A percentile compares a stretch with the other conserved stretches of the same genome.
Conservation (phyloP, 1,140 invertebrate genomes). For the Reticulitermes speratus region DNA sequence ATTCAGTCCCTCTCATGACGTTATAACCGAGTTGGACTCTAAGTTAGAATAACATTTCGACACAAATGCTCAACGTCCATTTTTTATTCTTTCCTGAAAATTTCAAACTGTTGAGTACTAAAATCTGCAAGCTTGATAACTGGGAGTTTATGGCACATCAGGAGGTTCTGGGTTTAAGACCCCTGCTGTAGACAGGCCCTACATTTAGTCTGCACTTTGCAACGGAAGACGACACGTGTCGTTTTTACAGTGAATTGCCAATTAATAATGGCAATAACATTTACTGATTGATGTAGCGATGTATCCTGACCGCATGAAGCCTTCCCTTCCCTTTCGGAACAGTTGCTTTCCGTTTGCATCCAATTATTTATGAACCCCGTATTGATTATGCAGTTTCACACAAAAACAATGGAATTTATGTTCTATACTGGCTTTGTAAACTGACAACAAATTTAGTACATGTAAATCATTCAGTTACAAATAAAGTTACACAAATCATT, state of each 20-base stretch:
- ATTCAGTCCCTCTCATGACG: no score
- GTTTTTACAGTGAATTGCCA: background rate
- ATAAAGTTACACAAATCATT: background rate
- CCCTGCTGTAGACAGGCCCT: no score
- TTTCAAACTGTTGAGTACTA: no score
- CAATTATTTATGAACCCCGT: background rate
- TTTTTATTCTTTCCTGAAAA: no score
- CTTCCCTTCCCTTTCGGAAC: background rate
- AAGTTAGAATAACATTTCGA: no score
- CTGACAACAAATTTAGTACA: background rate
- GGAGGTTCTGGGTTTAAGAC: no score
- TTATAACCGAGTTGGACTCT: no score
- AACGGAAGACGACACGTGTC: background rate
- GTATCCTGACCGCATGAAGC: background rate
- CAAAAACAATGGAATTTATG: background rate
- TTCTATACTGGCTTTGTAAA: background rate
- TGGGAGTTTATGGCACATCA: no score
- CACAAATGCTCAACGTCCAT: no score
- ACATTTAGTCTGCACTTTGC: no score
- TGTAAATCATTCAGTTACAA: background rate
- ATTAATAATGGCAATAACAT: background rate
- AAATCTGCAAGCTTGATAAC: no score
- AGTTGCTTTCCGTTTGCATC: slow-evolving; percentile 2
- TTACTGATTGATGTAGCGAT: background rate
- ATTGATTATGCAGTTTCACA: background rate